A percentile compares a stretch with the other conserved stretches of the same genome.
phyloP scores from a whole-genome alignment of 2,888 invertebrate genomes.

The Drosophila barbarae region DNA sequence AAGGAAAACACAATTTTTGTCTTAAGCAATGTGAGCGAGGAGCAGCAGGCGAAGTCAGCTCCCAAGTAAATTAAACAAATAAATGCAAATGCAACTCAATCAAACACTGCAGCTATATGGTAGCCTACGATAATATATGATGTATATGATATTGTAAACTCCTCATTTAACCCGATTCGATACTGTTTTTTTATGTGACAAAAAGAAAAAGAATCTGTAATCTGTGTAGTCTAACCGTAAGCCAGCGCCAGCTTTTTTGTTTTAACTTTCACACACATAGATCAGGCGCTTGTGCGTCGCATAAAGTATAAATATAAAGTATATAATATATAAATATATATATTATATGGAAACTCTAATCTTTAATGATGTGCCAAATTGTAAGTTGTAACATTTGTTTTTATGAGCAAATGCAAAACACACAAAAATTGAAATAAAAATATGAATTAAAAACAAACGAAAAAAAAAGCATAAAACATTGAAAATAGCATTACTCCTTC shows the following conservation, averaged over 20 bases:
- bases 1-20: slow-evolving; percentile 67
- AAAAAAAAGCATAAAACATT: slow-evolving; percentile 25
- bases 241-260: slow-evolving; percentile 71
- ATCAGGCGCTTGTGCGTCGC: slow-evolving; percentile 62
- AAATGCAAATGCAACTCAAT: slow-evolving; percentile 69
- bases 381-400: slow-evolving; percentile 78
- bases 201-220: slow-evolving; percentile 26
- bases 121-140: slow-evolving; percentile 47
- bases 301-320: slow-evolving; percentile 65
- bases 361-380: slow-evolving; percentile 79
- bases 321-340: slow-evolving; percentile 39
- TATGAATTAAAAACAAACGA: slow-evolving; percentile 44
- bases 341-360: slow-evolving; percentile 64
- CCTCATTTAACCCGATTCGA: slow-evolving; percentile 25
- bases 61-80: slow-evolving; percentile 57
- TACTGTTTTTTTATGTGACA: slow-evolving; percentile 37
- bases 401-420: slow-evolving; percentile 63
- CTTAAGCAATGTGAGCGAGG: slow-evolving; percentile 62
- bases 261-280: slow-evolving; percentile 70
- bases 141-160: slow-evolving; percentile 39
- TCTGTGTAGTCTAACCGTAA: slow-evolving; percentile 69
- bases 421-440: slow-evolving; percentile 60
- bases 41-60: slow-evolving; percentile 46
- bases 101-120: slow-evolving; percentile 66
- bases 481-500: slow-evolving; percentile 39